Percentiles rank a stretch among this genome's conserved stretches.
phyloP scores from a whole-genome alignment of 2,113 vertebrate species.

The Smithornis capensis region DNA sequence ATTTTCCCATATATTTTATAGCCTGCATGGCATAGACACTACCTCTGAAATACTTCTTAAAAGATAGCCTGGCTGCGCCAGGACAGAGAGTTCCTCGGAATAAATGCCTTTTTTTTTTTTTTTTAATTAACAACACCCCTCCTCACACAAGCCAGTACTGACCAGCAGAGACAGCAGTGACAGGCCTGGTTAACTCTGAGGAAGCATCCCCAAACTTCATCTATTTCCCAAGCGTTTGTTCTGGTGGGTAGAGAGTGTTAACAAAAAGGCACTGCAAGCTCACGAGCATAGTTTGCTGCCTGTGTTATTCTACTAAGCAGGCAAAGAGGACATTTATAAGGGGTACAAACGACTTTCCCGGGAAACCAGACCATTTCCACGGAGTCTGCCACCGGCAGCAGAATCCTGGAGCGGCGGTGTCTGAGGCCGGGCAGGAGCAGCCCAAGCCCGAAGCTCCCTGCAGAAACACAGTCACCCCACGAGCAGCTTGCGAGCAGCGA shows the following conservation, averaged over 20 bases:
- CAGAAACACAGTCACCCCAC: not conserved
- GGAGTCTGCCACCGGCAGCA: not conserved
- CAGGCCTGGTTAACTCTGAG: not conserved
- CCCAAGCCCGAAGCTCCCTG: not conserved
- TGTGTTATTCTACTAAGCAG: not conserved
- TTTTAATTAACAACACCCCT: not conserved
- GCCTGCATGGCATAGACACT: not conserved
- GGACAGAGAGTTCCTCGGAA: not conserved
- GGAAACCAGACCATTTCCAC: not conserved
- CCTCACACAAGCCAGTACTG: not conserved
- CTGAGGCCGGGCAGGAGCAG: not conserved
- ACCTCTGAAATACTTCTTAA: not conserved
- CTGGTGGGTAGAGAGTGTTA: not conserved
- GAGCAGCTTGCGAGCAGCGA: fast-evolving
- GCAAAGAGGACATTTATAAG: not conserved
- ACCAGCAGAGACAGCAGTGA: not conserved
- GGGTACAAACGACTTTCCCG: not conserved
- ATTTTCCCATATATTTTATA: not conserved
- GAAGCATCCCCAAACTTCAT: not conserved
- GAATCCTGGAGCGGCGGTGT: fast-evolving
- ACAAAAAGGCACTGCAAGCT: not conserved
- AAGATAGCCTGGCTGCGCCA: not conserved
- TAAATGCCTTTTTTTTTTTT: not conserved
- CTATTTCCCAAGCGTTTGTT: not conserved
- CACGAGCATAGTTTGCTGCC: not conserved